Conservation (phyloP, 2,888 invertebrate species). For the Drosophila anomalata region DNA sequence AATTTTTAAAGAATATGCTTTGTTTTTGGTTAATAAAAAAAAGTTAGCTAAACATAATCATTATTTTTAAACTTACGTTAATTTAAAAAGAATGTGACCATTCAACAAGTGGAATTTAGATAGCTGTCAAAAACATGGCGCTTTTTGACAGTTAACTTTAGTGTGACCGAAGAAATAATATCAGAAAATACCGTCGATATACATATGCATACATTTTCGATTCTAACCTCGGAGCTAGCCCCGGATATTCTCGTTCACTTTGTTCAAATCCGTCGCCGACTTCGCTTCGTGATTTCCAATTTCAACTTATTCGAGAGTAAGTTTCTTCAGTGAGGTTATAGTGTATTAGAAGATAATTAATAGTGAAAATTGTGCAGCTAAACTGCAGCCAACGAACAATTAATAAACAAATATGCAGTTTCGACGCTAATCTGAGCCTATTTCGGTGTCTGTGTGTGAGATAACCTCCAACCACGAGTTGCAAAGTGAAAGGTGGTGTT, state of each 20-base stretch:
- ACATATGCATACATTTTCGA: not conserved
- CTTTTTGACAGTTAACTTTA: not conserved
- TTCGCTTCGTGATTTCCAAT: constrained; percentile 82
- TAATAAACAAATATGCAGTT: constrained; percentile 71
- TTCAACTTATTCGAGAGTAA: constrained; percentile 82
- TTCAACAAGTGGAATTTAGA: too few species aligned
- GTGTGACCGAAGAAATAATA: not conserved
- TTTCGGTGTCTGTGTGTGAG: constrained; percentile 46
- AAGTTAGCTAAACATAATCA: too few species aligned
- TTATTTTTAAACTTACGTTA: too few species aligned
- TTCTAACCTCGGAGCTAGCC: constrained; percentile 2
- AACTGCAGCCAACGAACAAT: constrained; percentile 37
- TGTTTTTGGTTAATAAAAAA: too few species aligned
- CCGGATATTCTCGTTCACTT: constrained; percentile 86
- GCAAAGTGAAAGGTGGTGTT: constrained; percentile 72
- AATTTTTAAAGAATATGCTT: too few species aligned
- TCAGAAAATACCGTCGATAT: not conserved
- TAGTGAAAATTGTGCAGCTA: constrained; percentile 51
- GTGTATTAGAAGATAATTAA: not conserved
- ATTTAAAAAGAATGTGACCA: too few species aligned
- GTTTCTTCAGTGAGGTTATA: constrained; percentile 64
- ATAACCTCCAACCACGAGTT: constrained; percentile 56
- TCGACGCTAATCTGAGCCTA: constrained; percentile 50
- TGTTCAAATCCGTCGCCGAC: constrained; percentile 89
- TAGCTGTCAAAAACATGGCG: too few species aligned